Base-by-base conservation (phyloP, 2,888 invertebrate species). In the Brenthis hecate region DNA sequence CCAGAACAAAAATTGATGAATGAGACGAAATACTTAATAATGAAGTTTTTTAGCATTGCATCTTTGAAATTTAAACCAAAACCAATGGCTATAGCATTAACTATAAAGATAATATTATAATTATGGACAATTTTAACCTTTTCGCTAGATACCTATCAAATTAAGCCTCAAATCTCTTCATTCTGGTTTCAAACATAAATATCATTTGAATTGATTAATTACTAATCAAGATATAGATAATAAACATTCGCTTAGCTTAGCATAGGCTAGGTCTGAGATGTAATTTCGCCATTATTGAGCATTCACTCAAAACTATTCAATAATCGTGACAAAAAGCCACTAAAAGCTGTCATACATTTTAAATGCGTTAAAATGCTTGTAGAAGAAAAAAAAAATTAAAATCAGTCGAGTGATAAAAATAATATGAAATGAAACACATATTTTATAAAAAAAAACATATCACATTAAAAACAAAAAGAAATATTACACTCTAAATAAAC, bases 401-500 rank as follows among this genome's bases (percentile, higher is more conserved):
- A 76, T 77, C 76, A 79, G 78, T 77, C 78, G 69, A 75, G 71
- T 74, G 72, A 76, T 75, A 70, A 74, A 76, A 72, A 74, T 72
- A 67, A 74, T 74, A 74, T 76, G 72, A 75, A 74, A 73, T 75
- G 73, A 78, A 77, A 76, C 75, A 76, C 13, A 76, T 73, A 75
- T 71, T 73, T 72, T 76, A 19, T 74, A 80, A 80, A 84, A 75
- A 86, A 85, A 86, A 69, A 82, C 77, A 80, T 91, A 91, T 92
- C 91, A 92, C 92, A 92, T 88, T 23, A 48, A 16, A 86, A 87
- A 89, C 86, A 84, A 76, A 85, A 84, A 83, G 81, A 86, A 84
- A 84, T 84, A 86, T 87, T 91, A 91, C 85, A 81, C 79, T 82
- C 88, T 88, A 88, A 87, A 87, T 91, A 91, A 90, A 91, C 89